Base-by-base conservation (phyloP, 92 coral and sea anemone species). In the Umimayanthus kanabou region DNA sequence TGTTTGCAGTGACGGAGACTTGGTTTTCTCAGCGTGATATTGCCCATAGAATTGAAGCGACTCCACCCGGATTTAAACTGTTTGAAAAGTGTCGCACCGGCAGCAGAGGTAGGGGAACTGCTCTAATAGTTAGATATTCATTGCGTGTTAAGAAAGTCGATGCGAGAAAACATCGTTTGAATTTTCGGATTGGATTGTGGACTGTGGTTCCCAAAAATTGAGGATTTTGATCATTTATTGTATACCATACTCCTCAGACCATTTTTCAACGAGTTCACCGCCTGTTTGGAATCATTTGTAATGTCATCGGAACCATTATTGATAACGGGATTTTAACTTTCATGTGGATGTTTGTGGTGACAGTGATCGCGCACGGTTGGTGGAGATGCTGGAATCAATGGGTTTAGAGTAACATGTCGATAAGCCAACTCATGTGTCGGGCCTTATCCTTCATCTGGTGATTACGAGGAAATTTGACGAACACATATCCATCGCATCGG, bases 171-270 rank as follows among this genome's bases (percentile, higher is more conserved):
- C 43, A 22, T 90, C 88, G 50, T 82, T 87, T 90, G 90, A 90
- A 71, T 90, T 42, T 50, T 90, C 78, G 5, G 93, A 90, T 49
- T 87, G 90, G 93, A 53, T 64, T 73, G 85, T 90, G 33, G 28
- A 70, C 28, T 85, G 49, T 47, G 65, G 87, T 14, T 89, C 88
- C 23, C 50, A 64, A 16, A 77, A 77, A 43, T 55, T 86, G 39
- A 50, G 74, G 29, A 33, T 86, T 42, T 29, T 86, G 33, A 90
- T 90, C n/a, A 78, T 86, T 7, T 90, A 90, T 53, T 73, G 80
- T 30, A 39, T 77, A 18, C 88, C 45, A 49, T 65, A 84, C 53
- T 82, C 86, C 29, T 0, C 50, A 18, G 13, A 39, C 15, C 26
- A 47, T 87, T 39, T 37, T 85, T 85, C n/a, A 22, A 47, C 10